Base-by-base conservation (phyloP, 2,797 vertebrate genomes). In the Paramormyrops hopkinsi region DNA sequence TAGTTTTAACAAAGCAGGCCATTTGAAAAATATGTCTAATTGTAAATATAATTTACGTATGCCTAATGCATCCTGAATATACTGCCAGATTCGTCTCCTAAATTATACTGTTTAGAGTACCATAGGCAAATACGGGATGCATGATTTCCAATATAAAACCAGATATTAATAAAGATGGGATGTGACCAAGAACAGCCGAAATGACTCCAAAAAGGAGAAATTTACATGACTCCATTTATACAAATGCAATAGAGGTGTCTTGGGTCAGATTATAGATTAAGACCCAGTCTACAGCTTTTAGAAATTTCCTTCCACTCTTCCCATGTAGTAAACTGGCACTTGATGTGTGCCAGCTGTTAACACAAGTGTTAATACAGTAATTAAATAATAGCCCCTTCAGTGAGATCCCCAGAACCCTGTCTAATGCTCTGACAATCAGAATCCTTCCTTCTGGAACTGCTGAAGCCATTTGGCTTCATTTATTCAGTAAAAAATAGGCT, bases 51-150 rank as follows among this genome's bases (percentile, higher is more conserved):
- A 79, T 79, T 79, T 44, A 79, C 17, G 37, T 44, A n/a, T 79
- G 37, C 73, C 73, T 79, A 79, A 41, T 79, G 37, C 73, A 79
- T 79, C 65, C 37, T 79, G 37, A 79, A 79, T 79, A 79, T 79
- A 79, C 17, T 44, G 73, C 73, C 73, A 79, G 73, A 79, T 41
- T 14, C 17, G 46, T 85, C 50, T 85, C 53, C 25, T 85, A 53
- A 85, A 25, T 50, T 85, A 85, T 85, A 29, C 46, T 85, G 46
- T 29, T 53, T 85, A 51, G 14, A 85, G 9, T 12, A 85, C 25
- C 46, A 33, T 6, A 85, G 29, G 50, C 46, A 85, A 50, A 85
- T 50, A 29, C 33, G 83, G 82, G 44, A 51, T 84, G 8, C 82
- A 48, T 85, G 83, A 85, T 48, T 84, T 48, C 22, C 73, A 29